Evolutionary conservation across 2,888 invertebrate genomes (phyloP).

Genomic region (Nudaria mundana): DNA sequence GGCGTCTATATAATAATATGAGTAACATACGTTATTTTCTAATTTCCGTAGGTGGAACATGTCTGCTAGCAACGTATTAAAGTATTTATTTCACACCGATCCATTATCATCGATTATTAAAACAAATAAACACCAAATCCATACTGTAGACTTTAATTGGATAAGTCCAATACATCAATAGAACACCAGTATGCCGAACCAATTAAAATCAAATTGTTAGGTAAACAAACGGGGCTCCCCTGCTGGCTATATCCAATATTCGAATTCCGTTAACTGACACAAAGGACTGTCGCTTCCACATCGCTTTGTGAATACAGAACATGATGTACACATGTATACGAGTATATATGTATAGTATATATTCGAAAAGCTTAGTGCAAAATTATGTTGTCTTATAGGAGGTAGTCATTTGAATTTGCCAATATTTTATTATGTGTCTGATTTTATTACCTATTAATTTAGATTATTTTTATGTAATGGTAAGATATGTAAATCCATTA

Average conservation of each 20-base stretch:
- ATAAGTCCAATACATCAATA: constrained; percentile 11
- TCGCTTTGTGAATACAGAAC: constrained; percentile 52
- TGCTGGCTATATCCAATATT: constrained; percentile 68
- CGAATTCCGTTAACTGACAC: constrained; percentile 67
- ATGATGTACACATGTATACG: constrained; percentile 30
- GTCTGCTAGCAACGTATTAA: not conserved
- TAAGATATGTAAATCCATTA: too few species aligned
- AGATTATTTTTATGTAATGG: too few species aligned
- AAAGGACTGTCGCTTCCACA: constrained; percentile 65
- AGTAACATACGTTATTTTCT: too few species aligned
- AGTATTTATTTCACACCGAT: not conserved
- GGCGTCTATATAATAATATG: too few species aligned
- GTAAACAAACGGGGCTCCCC: constrained; percentile 51
- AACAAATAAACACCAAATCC: constrained; percentile 22
- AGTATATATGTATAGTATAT: constrained; percentile 23
- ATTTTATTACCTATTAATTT: too few species aligned
- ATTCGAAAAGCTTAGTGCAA: constrained; percentile 1
- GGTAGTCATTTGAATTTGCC: too few species aligned
- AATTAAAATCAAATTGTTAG: constrained; percentile 70
- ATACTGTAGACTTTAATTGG: too few species aligned
- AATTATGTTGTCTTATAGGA: too few species aligned
- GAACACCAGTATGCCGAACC: constrained; percentile 38
- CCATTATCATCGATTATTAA: constrained; percentile 17
- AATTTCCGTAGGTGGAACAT: too few species aligned
- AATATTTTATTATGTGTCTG: too few species aligned